Base-by-base conservation (phyloP, 92 coral and sea anemone species). In the Porites rus region DNA sequence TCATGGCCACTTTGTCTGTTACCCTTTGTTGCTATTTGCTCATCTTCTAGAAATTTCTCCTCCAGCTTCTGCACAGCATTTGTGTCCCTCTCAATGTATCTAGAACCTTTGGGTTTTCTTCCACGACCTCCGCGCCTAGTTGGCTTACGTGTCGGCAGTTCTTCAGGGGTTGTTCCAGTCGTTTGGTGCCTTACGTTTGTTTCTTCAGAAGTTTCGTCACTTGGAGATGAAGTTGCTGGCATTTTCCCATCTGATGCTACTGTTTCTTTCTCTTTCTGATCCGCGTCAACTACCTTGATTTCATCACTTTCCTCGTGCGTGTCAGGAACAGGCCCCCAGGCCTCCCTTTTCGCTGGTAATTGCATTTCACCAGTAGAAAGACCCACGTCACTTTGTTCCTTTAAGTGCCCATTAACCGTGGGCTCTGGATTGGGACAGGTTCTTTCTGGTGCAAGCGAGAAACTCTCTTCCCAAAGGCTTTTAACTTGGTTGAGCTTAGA, bases 401-500 rank as follows among this genome's bases (percentile, higher is more conserved):
- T 22, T 5, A 16, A 46, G 20, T 72, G 64, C 9, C 16, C 64
- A 6, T 19, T 51, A 62, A 62, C 14, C 17, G 51, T 25, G 9
- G 80, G 6, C 3, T 22, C 58, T 68, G 53, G 52, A 73, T 14
- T 17, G 14, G 63, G 9, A 67, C 12, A 16, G 50, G 28, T n/a
- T 46, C 70, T 63, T 20, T 83, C 58, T 46, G 31, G 6, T 12
- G 12, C 74, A 53, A 54, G 74, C 19, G 81, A 24, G 11, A 52
- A 3, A 63, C 69, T 31, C 31, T 84, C 88, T 17, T 81, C 82
- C 95, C 95, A 92, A 46, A 92, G 72, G 10, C 87, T 83, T 28
- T 86, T 87, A 65, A 92, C 95, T 51, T 89, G 81, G 72, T 72
- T 89, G 31, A 92, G 89, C 51, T 89, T 81, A 17, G 95, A 89